Base-by-base conservation (phyloP, 1,140 invertebrate genomes). In the Monochamus saltuarius region DNA sequence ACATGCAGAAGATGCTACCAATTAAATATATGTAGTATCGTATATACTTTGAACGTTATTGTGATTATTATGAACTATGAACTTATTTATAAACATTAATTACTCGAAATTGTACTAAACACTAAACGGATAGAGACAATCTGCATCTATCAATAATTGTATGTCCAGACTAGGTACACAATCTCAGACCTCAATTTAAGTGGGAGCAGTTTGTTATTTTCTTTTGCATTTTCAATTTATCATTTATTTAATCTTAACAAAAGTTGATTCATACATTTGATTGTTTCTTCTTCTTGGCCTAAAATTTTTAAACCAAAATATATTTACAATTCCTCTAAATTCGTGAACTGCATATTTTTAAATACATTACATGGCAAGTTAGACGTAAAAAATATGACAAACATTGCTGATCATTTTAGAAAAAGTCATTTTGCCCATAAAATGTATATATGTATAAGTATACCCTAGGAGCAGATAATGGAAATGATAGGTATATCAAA, bases 141-240 rank as follows among this genome's bases (percentile, higher is more conserved):
- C 29, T 14, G 36, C 36, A 51, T 51, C 36, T 14, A 51, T 35
- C 13, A 51, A n/a, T 16, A 47, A 51, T 51, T 51, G 49, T 35
- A 51, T 51, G 49, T 13, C 49, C 22, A 51, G 49, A 51, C 49
- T 51, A 51, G 49, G 49, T 51, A 51, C 35, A 51, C 22, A 29
- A 29, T 29, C 22, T 29, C 22, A 29, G 22, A 29, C 6, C 22
- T 29, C 22, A 29, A 29, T 29, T 29, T 29, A 29, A 29, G 6
- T 6, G 6, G 22, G 49, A 35, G 36, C 49, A 37, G 22, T 35
- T 51, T 51, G 22, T 36, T 35, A 37, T n/a, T 16, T 40, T 40
- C 39, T 13, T 40, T 40, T 40, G 7, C 11, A 40, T 2, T 40
- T 13, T 8, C 14, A 13, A 40, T 40, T 40, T 40, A 13, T 40